A percentile compares a stretch with the other conserved stretches of the same genome.
These are phyloP conservation scores for Rhinogobius similis DNA, from an alignment of 2,113 vertebrate genomes.

Conservation along the genomic window DNA sequence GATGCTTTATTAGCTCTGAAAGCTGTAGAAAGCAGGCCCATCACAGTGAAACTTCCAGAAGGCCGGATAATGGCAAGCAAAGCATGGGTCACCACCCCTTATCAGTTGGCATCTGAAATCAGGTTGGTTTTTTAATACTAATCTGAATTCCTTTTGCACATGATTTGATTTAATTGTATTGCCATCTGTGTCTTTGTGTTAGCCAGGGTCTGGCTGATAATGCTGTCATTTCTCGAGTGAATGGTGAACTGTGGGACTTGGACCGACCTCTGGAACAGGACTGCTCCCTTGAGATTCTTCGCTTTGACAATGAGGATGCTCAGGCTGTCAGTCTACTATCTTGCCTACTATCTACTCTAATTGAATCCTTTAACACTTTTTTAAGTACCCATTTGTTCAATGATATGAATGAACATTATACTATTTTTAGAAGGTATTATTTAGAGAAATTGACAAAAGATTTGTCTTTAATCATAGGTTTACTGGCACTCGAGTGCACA, in stretches of 20 bases:
- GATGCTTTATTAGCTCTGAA: constrained; percentile 83
- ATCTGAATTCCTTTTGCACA: background rate
- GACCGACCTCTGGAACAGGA: constrained; percentile 90
- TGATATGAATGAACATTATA: background rate
- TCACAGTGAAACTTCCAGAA: constrained; percentile 86
- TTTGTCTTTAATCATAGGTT: constrained; percentile 73
- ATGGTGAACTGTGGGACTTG: constrained; percentile 91
- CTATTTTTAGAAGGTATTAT: background rate
- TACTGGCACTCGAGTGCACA: constrained; percentile 99
- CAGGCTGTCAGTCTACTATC: constrained; percentile 84
- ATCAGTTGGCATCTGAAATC: constrained; percentile 88
- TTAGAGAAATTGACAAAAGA: background rate
- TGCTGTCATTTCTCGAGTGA: constrained; percentile 89
- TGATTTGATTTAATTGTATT: background rate
- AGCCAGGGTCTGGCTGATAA: constrained; percentile 94
- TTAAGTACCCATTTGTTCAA: background rate
- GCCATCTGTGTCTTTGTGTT: constrained; percentile 19
- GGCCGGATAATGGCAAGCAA: constrained; percentile 82
- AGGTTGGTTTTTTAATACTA: constrained; percentile 75
- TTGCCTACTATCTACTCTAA: background rate
- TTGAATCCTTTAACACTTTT: background rate
- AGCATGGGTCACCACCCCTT: constrained; percentile 92
- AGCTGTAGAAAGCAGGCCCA: constrained; percentile 79
- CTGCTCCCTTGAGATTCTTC: constrained; percentile 89
- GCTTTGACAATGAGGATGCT: constrained; percentile 93